phyloP scores from a whole-genome alignment of 2,797 vertebrate species.

The Poeciliopsis presidionis region DNA sequence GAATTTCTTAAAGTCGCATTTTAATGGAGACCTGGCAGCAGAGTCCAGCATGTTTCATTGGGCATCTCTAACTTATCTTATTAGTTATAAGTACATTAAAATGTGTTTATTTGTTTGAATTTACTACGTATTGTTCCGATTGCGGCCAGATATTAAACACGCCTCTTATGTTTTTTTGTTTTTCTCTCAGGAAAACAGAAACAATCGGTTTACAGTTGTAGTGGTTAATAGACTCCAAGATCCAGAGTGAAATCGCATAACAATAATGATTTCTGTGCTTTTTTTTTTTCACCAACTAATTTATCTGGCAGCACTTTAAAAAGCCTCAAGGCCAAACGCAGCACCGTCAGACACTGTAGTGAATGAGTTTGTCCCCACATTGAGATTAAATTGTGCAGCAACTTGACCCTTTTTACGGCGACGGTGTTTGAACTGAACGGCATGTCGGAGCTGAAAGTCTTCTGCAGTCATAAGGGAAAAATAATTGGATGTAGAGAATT shows the following conservation, averaged over 20 bases:
- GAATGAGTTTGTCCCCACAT: neutral
- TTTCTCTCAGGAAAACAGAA: neutral
- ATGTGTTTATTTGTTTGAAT: neutral
- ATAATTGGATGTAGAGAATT: slow-evolving; percentile 38
- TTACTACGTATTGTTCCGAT: neutral
- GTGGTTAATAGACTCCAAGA: slow-evolving; percentile 8
- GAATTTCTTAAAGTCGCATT: too few species aligned
- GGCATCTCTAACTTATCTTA: neutral
- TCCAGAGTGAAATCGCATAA: neutral
- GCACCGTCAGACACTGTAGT: neutral
- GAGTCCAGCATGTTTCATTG: neutral
- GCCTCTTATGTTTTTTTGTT: neutral
- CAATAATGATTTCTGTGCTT: neutral
- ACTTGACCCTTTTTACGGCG: slow-evolving; percentile 4
- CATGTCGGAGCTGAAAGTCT: slow-evolving; percentile 15
- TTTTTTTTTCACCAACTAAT: neutral
- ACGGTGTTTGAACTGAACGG: slow-evolving; percentile 3
- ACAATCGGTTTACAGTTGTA: neutral
- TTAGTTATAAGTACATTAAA: neutral
- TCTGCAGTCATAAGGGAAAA: slow-evolving; percentile 10
- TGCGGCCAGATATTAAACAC: neutral
- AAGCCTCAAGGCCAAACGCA: neutral
- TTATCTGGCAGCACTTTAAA: slow-evolving; percentile 4
- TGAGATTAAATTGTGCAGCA: slow-evolving; percentile 9
- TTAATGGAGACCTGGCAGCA: too few species aligned